Evolutionary conservation across 2,888 invertebrate genomes (phyloP).

Genomic region (Volucella bombylans): DNA sequence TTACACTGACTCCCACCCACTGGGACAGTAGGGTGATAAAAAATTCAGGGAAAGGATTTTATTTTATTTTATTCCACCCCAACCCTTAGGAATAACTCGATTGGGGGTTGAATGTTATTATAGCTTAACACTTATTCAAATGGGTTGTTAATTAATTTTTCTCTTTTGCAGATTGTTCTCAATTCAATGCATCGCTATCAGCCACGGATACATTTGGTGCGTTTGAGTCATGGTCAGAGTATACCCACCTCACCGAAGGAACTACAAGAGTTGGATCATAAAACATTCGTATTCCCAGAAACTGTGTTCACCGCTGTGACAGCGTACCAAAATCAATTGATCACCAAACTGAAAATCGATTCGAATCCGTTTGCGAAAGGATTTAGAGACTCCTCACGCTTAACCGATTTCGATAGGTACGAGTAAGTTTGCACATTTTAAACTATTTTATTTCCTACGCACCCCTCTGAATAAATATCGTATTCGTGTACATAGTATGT

Average conservation of each 20-base stretch:
- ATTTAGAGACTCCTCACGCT: slow-evolving; percentile 96
- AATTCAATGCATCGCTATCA: slow-evolving; percentile 99
- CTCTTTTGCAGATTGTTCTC: slow-evolving; percentile 91
- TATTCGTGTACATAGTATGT: too few species aligned
- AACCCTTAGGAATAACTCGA: too few species aligned
- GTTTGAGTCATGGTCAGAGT: slow-evolving; percentile 91
- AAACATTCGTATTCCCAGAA: slow-evolving; percentile 98
- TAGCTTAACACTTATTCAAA: neutral
- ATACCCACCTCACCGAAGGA: slow-evolving; percentile 89
- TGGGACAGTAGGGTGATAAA: neutral
- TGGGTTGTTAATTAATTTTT: neutral
- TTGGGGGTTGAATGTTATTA: neutral
- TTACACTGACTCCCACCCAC: neutral
- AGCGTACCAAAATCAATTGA: slow-evolving; percentile 99
- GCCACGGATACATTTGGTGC: slow-evolving; percentile 97
- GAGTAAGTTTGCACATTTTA: slow-evolving; percentile 79
- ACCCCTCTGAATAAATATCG: too few species aligned
- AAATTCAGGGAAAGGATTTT: slow-evolving; percentile 28
- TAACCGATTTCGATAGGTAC: slow-evolving; percentile 94
- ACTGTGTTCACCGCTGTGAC: slow-evolving; percentile 99
- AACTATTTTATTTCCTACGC: neutral
- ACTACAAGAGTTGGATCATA: slow-evolving; percentile 95
- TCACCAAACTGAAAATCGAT: slow-evolving; percentile 99
- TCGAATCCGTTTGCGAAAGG: slow-evolving; percentile 99
- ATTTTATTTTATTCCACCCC: slow-evolving; percentile 12